These are phyloP conservation scores for Hirtodrosophila confusa DNA, from an alignment of 2,888 invertebrate genomes.

Conservation along the genomic window DNA sequence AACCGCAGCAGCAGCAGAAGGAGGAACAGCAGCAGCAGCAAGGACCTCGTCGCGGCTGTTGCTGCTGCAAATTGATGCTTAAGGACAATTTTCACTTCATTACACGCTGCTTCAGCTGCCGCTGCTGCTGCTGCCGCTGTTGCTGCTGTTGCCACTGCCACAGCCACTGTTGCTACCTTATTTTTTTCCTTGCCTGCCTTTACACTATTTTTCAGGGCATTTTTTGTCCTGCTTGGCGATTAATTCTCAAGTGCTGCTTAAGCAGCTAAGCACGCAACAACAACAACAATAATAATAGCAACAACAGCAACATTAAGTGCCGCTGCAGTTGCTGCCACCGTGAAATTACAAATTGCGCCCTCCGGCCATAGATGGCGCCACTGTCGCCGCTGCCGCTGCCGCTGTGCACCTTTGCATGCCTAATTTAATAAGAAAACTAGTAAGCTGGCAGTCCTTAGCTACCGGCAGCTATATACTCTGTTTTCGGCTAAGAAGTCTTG, in stretches of 20 bases:
- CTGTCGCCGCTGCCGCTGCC: conserved; percentile 7
- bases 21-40: conserved; percentile 11
- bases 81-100: conserved; percentile 83
- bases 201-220: conserved; percentile 50
- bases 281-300: conserved; percentile 4
- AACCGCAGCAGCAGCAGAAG: conserved; percentile 30
- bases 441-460: not conserved
- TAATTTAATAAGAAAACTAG: conserved; percentile 70
- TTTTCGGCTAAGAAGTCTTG: too few species aligned
- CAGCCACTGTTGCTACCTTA: conserved; percentile 13
- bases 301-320: conserved; percentile 3
- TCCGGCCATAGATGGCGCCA: conserved; percentile 42
- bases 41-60: conserved; percentile 32
- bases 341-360: conserved; percentile 72
- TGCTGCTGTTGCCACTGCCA: conserved; percentile 4
- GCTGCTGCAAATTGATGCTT: conserved; percentile 81
- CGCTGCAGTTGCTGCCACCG: conserved; percentile 44
- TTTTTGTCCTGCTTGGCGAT: conserved; percentile 48
- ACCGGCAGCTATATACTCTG: too few species aligned
- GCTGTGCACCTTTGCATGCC: conserved; percentile 60
- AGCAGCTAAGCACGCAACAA: conserved; percentile 50
- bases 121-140: conserved; percentile 3
- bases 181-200: conserved; percentile 16
- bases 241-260: conserved; percentile 63
- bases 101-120: conserved; percentile 56